Evolutionary conservation across 1,140 invertebrate genomes (phyloP).

Genomic region (Octopus sinensis): DNA sequence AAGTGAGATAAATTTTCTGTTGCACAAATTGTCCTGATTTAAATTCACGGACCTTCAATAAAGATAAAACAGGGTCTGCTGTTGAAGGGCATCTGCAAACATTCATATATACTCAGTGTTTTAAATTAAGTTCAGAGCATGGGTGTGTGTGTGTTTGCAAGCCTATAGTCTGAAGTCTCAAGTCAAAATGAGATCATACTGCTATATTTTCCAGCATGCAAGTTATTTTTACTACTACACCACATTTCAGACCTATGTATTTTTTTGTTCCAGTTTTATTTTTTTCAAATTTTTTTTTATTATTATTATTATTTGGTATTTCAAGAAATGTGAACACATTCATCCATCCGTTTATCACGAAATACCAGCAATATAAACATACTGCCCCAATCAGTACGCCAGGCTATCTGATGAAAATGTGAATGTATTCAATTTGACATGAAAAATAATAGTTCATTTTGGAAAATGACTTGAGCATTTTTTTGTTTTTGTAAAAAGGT

Average conservation of each 20-base stretch:
- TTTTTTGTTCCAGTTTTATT: background rate
- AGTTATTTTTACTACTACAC: no score
- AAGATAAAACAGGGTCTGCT: no score
- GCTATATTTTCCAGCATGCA: no score
- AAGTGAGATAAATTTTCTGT: rapidly evolving
- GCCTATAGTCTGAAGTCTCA: no score
- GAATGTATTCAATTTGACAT: constrained; percentile 6
- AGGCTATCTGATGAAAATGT: background rate
- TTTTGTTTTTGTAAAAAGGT: background rate
- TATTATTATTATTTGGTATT: background rate
- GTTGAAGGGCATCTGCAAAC: no score
- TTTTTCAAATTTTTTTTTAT: background rate
- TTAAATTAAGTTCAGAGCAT: no score
- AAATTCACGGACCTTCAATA: no score
- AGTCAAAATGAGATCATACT: no score
- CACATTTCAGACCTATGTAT: background rate
- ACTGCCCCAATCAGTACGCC: background rate
- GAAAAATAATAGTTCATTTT: background rate
- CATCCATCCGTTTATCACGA: background rate
- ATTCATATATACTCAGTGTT: no score
- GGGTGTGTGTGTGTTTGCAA: no score
- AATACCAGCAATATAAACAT: background rate
- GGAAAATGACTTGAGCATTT: constrained; percentile 3
- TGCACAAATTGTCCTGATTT: rapidly evolving
- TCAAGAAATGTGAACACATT: background rate